phyloP scores from a whole-genome alignment of 2,113 vertebrate species.

The Glaucidium brasilianum region DNA sequence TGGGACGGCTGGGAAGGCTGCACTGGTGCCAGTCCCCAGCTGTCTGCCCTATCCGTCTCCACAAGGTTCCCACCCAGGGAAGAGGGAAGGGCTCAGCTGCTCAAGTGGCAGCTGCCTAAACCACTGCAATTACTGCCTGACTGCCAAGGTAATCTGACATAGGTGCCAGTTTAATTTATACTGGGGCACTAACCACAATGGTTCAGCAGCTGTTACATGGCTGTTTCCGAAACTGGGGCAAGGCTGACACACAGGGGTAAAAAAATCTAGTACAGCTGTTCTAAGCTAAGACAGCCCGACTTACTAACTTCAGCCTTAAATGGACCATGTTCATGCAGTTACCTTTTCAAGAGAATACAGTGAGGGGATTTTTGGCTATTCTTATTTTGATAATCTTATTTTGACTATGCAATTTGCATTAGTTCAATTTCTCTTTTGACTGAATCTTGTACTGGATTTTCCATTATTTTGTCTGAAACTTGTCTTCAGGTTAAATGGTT shows the following conservation, averaged over 20 bases:
- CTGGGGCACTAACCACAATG: neutral
- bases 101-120: conserved; percentile 14
- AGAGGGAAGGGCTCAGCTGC: neutral
- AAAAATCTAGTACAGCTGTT: neutral
- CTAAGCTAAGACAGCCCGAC: neutral
- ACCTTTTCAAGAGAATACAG: neutral
- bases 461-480: neutral
- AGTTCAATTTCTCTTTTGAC: neutral
- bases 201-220: neutral
- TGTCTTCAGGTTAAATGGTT: neutral
- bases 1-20: accelerated
- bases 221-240: neutral
- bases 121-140: neutral
- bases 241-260: neutral
- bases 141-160: conserved; percentile 17
- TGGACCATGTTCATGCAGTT: neutral
- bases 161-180: neutral
- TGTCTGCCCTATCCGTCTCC: neutral
- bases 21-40: neutral
- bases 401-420: neutral
- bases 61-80: neutral
- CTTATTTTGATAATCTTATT: too few relatives aligned
- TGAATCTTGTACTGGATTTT: neutral
- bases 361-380: accelerated
- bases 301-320: neutral